Percentiles rank a stretch among this genome's conserved stretches.
Evolutionary conservation across 2,888 invertebrate species (phyloP).

Genomic region (Helobdella robusta): DNA sequence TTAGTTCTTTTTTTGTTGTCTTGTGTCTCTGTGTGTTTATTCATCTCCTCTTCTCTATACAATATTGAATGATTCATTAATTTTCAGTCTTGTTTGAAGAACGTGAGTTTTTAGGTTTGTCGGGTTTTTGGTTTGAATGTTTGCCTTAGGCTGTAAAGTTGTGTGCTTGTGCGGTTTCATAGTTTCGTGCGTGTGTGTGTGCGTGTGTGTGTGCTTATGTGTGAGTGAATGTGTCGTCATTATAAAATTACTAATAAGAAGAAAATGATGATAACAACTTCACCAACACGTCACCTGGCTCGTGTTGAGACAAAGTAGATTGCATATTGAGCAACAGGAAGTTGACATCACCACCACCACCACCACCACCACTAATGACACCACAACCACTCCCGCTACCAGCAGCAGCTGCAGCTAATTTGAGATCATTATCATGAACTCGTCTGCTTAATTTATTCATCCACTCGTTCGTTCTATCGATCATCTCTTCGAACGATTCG

Average conservation of each 20-base stretch:
- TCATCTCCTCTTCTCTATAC: too few species aligned
- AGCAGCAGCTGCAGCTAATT: too few species aligned
- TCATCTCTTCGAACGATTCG: slow-evolving; percentile 32
- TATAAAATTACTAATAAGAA: too few species aligned
- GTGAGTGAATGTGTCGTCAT: not conserved
- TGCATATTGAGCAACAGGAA: slow-evolving; percentile 20
- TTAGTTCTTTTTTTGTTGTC: too few species aligned
- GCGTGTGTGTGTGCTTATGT: not conserved
- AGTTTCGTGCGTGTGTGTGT: not conserved
- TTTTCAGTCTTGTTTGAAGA: not conserved
- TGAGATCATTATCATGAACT: too few species aligned
- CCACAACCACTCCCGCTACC: too few species aligned
- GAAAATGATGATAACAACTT: too few species aligned
- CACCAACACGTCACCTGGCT: too few species aligned
- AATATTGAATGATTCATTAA: not conserved
- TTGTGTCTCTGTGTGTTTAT: too few species aligned
- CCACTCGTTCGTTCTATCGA: slow-evolving; percentile 34
- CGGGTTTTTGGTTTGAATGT: too few species aligned
- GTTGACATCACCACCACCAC: slow-evolving; percentile 1
- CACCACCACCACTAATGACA: too few species aligned
- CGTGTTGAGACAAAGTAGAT: too few species aligned
- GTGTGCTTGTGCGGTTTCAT: not conserved
- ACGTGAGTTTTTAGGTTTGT: not conserved
- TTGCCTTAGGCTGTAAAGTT: not conserved
- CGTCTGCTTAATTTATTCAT: slow-evolving; percentile 26